Percentiles rank a stretch among this genome's conserved stretches.
phyloP scores from a whole-genome alignment of 2,113 vertebrate genomes.

The Oncorhynchus tshawytscha region DNA sequence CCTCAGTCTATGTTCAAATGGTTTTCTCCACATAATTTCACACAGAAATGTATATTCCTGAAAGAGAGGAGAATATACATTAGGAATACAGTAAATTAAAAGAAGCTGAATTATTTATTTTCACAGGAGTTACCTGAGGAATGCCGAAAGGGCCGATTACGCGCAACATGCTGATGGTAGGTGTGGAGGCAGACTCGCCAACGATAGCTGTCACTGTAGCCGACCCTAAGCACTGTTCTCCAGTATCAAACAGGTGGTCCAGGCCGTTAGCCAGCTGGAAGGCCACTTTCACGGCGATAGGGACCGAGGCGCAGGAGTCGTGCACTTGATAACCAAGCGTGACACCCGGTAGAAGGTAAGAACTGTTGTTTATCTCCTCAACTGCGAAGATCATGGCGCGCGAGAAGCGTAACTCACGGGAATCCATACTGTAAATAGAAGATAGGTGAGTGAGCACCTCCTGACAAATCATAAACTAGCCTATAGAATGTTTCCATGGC shows the following conservation, averaged over 20 bases:
- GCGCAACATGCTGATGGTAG: slow-evolving; percentile 65
- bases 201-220: slow-evolving; percentile 53
- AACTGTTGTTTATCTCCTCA: slow-evolving; percentile 71
- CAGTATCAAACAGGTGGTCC: slow-evolving; percentile 23
- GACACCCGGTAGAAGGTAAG: slow-evolving; percentile 59
- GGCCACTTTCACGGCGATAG: slow-evolving; percentile 44
- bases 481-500: too few species aligned
- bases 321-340: slow-evolving; percentile 66
- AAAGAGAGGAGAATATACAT: too few species aligned
- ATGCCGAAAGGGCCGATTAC: slow-evolving; percentile 61
- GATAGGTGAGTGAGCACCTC: not conserved
- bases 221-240: slow-evolving; percentile 29
- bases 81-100: too few species aligned
- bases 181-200: slow-evolving; percentile 68
- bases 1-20: too few species aligned
- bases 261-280: slow-evolving; percentile 60
- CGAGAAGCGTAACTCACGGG: slow-evolving; percentile 59
- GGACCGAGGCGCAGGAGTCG: slow-evolving; percentile 62
- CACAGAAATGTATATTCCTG: too few species aligned
- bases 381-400: slow-evolving; percentile 68
- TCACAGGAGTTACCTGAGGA: slow-evolving; percentile 53
- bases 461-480: too few species aligned
- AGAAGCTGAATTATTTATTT: too few species aligned
- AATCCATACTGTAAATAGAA: slow-evolving; percentile 45
- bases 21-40: too few species aligned